Evolutionary conservation across 92 coral and sea anemone species (phyloP), one percentile per base, ranked within the genome.

Genomic region (Palythoa heliodiscus): DNA sequence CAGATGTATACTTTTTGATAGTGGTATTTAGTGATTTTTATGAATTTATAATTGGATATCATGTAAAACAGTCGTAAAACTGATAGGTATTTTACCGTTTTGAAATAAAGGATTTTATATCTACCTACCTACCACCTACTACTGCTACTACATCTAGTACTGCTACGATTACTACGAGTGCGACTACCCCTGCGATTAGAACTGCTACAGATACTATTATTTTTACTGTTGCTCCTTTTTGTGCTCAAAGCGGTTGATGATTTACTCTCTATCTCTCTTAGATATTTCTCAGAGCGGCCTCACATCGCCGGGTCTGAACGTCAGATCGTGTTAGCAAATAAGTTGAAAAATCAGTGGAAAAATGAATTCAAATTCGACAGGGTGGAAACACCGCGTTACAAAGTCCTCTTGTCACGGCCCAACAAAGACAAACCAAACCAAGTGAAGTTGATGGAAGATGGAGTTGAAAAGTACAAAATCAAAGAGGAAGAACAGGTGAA

Each of bases 231-330:
- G 1, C 35, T 29, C 35, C 35, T 29, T 29, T 29, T 29, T 29
- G 0, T 29, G 35, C 35, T 29, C 35, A 29, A 29, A 29, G 35
- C 35, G 35, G 35, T 1, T 0, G 35, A 29, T 29, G 1, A 29
- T 35, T 54, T 37, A 24, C 14, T 76, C 15, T 5, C 11, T 3
- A 53, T n/a, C 20, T 20, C 52, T 43, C 13, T 22, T 39, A 80
- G 84, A 70, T 22, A 66, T 47, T 80, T 80, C 64, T 80, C 84
- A 2, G 22, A 8, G 60, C 39, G 20, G 7, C 84, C 84, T 43
- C 84, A 80, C 84, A 80, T 80, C 48, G 84, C 84, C 22, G 84
- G 73, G 17, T 80, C 84, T 15, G 39, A 12, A 3, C 84, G 58
- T 39, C 84, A 80, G 23, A 0, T 23, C 10, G 48, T 12, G 2